A percentile compares a stretch with the other conserved stretches of the same genome.
phyloP scores from a whole-genome alignment of 1,140 invertebrate species.

The Streblospio benedicti region DNA sequence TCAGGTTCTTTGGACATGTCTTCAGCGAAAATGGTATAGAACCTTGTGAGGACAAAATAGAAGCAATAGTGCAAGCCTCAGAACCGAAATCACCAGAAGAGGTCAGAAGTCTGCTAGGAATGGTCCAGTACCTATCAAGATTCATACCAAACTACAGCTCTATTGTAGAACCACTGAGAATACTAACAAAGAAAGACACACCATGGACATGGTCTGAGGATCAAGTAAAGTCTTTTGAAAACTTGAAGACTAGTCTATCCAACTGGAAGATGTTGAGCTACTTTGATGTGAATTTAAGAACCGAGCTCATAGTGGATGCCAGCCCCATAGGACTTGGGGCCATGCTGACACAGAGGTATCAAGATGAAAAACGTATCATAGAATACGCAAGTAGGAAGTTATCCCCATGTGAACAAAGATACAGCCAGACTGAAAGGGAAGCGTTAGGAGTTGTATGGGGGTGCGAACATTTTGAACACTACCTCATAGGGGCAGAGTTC shows the following conservation, averaged over 20 bases:
- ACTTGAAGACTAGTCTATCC: too few relatives aligned
- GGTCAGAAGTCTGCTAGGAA: conserved; percentile 19
- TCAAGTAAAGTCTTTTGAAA: not conserved
- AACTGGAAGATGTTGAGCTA: too few relatives aligned
- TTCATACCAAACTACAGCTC: conserved; percentile 38
- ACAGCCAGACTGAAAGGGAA: conserved; percentile 23
- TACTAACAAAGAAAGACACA: conserved; percentile 14
- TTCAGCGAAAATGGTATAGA: conserved; percentile 38
- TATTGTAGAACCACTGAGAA: conserved; percentile 26
- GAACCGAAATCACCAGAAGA: conserved; percentile 25
- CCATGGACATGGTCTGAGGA: conserved; percentile 4
- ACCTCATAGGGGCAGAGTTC: not conserved
- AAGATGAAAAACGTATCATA: too few relatives aligned
- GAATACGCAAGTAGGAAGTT: conserved; percentile 3
- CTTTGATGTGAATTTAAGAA: not conserved
- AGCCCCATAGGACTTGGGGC: not conserved
- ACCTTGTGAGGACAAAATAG: conserved; percentile 39
- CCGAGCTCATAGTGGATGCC: not conserved
- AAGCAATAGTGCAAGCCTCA: too few relatives aligned
- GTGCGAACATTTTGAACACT: conserved; percentile 5
- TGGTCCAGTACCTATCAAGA: conserved; percentile 39
- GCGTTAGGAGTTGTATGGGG: conserved; percentile 36
- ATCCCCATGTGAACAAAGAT: not conserved
- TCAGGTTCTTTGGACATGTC: conserved; percentile 23
- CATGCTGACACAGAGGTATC: too few relatives aligned